These are phyloP conservation scores for Philereme vetulata DNA, from an alignment of 2,888 invertebrate species.

Conservation along the genomic window DNA sequence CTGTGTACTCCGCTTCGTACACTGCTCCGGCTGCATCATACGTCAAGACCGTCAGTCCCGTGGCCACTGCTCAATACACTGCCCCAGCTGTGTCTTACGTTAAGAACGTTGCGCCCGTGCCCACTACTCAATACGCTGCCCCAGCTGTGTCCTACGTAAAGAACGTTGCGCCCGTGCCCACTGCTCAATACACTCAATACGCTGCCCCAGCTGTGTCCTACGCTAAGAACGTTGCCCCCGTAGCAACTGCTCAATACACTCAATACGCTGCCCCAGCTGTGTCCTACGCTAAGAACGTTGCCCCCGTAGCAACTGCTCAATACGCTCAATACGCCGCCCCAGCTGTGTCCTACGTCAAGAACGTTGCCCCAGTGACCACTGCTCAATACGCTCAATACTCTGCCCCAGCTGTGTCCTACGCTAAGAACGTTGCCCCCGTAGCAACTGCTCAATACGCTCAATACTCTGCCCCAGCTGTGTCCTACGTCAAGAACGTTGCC, in stretches of 20 bases:
- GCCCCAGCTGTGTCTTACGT: constrained; percentile 19
- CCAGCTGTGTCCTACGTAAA: neutral
- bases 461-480: constrained; percentile 7
- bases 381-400: constrained; percentile 14
- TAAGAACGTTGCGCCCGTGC: constrained; percentile 11
- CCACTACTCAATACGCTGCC: constrained; percentile 2
- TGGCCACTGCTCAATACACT: neutral
- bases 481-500: constrained; percentile 1
- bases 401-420: constrained; percentile 2
- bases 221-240: constrained; percentile 6
- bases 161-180: neutral
- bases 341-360: constrained; percentile 3
- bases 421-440: constrained; percentile 3
- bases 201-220: constrained; percentile 7
- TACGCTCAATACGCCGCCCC: constrained; percentile 5
- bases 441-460: constrained; percentile 8
- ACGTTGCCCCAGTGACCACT: constrained; percentile 7
- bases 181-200: neutral
- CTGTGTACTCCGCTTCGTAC: constrained; percentile 15
- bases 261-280: constrained; percentile 13
- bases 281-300: neutral
- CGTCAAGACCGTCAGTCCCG: neutral
- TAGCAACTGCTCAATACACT: constrained; percentile 6
- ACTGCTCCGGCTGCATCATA: neutral
- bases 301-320: neutral